phyloP scores from a whole-genome alignment of 2,113 vertebrate genomes.

The Cyanoderma ruficeps region DNA sequence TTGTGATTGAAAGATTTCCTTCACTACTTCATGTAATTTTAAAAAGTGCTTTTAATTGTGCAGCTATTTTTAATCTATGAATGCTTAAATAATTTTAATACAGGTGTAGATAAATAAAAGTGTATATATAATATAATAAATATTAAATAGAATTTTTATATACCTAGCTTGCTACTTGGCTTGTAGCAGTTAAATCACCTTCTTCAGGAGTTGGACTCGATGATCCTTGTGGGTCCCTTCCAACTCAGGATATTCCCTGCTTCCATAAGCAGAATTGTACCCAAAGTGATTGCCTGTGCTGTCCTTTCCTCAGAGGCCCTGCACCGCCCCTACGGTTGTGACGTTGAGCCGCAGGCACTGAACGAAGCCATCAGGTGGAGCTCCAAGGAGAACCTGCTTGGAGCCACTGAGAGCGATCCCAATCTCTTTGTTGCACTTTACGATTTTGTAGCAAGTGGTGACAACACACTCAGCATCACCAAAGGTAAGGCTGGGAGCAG shows the following conservation, averaged over 20 bases:
- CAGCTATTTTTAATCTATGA: not conserved
- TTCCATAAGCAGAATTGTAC: not conserved
- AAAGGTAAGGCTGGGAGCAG: constrained; percentile 82
- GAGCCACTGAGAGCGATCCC: constrained; percentile 95
- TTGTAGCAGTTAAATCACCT: not conserved
- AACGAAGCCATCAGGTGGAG: constrained; percentile 98
- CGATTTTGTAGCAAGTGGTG: constrained; percentile 98
- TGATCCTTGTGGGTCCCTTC: not conserved
- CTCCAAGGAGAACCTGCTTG: constrained; percentile 97
- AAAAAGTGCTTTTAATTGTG: not conserved
- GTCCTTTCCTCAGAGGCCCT: constrained; percentile 84
- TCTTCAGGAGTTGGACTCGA: not conserved
- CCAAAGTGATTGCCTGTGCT: not conserved
- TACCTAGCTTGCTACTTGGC: not conserved
- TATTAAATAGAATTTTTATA: not conserved
- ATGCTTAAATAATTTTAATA: not conserved
- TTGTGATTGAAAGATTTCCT: not conserved
- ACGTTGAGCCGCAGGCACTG: constrained; percentile 86
- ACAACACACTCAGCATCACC: constrained; percentile 99
- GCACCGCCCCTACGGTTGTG: constrained; percentile 89
- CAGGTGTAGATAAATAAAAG: not conserved
- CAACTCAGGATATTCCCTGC: not conserved
- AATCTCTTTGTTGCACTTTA: constrained; percentile 99
- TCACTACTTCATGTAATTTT: not conserved
- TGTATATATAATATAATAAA: not conserved